A percentile compares a stretch with the other conserved stretches of the same genome.
Conservation (phyloP, 2,113 vertebrate genomes). For the Galeopterus variegatus region DNA sequence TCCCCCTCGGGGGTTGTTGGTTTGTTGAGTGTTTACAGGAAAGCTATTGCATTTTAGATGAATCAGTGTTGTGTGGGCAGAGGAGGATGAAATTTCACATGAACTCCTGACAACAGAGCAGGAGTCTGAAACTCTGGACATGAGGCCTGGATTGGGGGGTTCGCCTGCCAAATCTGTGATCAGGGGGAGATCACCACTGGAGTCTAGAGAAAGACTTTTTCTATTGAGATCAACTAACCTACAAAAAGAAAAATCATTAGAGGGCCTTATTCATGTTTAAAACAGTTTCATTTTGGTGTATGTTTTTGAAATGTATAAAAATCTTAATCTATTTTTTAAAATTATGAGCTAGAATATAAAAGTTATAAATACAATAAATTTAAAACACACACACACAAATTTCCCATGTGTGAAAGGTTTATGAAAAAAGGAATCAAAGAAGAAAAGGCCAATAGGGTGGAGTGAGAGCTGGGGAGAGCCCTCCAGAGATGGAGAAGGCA, state of each 20-base stretch:
- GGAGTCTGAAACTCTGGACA: background rate
- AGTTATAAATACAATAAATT: background rate
- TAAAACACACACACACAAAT: background rate
- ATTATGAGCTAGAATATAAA: constrained; percentile 21
- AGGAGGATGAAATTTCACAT: background rate
- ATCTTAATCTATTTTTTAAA: background rate
- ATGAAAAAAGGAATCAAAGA: constrained; percentile 9
- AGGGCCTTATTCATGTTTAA: background rate
- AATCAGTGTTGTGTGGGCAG: background rate
- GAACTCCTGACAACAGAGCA: background rate
- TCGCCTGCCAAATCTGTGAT: background rate
- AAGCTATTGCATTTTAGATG: background rate
- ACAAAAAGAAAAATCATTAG: background rate
- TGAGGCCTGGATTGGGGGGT: background rate
- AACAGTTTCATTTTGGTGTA: background rate
- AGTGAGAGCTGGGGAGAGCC: background rate
- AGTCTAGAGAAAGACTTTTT: constrained; percentile 17
- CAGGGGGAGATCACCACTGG: background rate
- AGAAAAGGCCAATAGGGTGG: background rate
- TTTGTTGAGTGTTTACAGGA: constrained; percentile 14
- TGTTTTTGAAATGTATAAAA: constrained; percentile 37
- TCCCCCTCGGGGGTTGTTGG: background rate
- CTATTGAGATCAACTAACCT: background rate
- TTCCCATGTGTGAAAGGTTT: background rate
- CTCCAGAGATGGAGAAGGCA: background rate